Evolutionary conservation across 2,888 invertebrate genomes (phyloP).

Genomic region (Thera obeliscata): DNA sequence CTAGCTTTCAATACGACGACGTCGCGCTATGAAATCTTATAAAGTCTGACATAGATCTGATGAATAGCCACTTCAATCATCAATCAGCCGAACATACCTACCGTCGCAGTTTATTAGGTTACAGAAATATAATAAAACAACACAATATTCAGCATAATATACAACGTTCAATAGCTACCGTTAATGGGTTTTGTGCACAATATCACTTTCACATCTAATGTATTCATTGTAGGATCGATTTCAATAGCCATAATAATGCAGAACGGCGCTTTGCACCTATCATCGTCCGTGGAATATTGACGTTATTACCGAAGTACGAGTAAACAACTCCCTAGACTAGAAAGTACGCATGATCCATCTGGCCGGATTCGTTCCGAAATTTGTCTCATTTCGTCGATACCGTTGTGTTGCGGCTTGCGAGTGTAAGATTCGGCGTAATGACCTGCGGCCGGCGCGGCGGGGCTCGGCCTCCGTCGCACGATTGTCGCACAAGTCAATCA

Average conservation of each 20-base stretch:
- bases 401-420: constrained; percentile 55
- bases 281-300: constrained; percentile 29
- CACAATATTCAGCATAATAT: constrained; percentile 36
- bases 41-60: constrained; percentile 52
- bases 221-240: constrained; percentile 38
- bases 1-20: constrained; percentile 45
- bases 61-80: constrained; percentile 50
- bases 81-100: constrained; percentile 48
- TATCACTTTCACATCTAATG: constrained; percentile 45
- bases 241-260: constrained; percentile 37
- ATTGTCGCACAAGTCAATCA: constrained; percentile 62
- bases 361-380: constrained; percentile 58
- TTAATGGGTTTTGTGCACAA: constrained; percentile 43
- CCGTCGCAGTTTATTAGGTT: constrained; percentile 46
- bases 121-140: constrained; percentile 44
- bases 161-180: constrained; percentile 42
- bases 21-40: constrained; percentile 47
- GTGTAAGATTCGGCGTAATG: constrained; percentile 45
- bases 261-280: constrained; percentile 36
- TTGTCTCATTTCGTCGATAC: constrained; percentile 54
- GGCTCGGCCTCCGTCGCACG: constrained; percentile 54
- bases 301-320: constrained; percentile 32
- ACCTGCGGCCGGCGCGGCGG: constrained; percentile 45
- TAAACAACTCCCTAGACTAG: constrained; percentile 40
- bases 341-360: constrained; percentile 45